Conservation (phyloP, 2,888 invertebrate genomes). For the Lapara coniferarum region DNA sequence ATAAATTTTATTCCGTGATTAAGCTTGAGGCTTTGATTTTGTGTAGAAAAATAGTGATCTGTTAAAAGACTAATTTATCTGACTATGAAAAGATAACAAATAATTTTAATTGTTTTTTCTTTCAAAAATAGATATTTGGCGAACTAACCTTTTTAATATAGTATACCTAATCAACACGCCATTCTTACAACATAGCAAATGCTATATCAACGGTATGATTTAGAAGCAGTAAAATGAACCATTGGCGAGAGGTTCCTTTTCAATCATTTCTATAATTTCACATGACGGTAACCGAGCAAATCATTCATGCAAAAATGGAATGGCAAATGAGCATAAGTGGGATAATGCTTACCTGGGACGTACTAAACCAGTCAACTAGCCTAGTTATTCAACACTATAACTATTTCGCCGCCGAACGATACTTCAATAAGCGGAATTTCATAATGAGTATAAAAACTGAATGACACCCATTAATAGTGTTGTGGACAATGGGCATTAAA, state of each 20-base stretch:
- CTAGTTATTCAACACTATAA: slow-evolving; percentile 8
- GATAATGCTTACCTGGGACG: not conserved
- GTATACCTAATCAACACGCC: too few species aligned
- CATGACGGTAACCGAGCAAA: not conserved
- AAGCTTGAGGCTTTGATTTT: too few species aligned
- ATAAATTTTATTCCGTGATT: not conserved
- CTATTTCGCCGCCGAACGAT: slow-evolving; percentile 48
- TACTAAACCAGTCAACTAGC: slow-evolving; percentile 14
- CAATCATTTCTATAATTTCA: not conserved
- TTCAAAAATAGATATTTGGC: too few species aligned
- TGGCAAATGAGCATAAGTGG: not conserved
- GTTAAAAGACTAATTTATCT: too few species aligned
- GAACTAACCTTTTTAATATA: too few species aligned
- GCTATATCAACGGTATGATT: too few species aligned
- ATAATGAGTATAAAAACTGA: slow-evolving; percentile 59
- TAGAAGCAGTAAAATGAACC: too few species aligned
- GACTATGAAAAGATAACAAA: too few species aligned
- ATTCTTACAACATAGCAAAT: too few species aligned
- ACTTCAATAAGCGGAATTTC: slow-evolving; percentile 60
- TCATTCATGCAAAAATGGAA: not conserved
- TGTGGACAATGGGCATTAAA: slow-evolving; percentile 36
- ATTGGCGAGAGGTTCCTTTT: not conserved
- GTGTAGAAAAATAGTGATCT: too few species aligned
- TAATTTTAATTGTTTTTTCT: too few species aligned
- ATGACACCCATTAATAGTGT: slow-evolving; percentile 59